Conservation (phyloP, 2,797 vertebrate genomes). For the Hemitrygon akajei region DNA sequence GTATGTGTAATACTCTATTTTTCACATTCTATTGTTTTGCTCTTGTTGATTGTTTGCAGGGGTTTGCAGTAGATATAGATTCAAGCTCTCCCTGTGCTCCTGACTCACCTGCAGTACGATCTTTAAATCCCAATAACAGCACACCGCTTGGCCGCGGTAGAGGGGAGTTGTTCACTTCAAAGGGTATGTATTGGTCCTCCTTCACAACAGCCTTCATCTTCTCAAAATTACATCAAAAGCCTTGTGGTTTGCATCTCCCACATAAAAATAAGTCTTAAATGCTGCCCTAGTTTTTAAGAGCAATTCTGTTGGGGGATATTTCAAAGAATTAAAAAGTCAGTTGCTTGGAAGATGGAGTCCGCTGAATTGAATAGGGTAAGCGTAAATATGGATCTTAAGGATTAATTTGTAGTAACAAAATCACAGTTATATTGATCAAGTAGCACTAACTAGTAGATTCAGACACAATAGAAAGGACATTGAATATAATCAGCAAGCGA, state of each 20-base stretch:
- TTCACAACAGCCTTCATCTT: not conserved
- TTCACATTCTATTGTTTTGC: not conserved
- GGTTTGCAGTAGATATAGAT: not conserved
- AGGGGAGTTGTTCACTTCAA: not conserved
- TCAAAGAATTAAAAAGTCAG: too few species aligned
- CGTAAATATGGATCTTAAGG: too few species aligned
- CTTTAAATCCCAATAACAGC: constrained; percentile 2
- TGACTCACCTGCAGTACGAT: not conserved
- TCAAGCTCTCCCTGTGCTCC: not conserved
- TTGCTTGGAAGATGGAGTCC: too few species aligned
- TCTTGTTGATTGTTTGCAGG: constrained; percentile 26
- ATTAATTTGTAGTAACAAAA: not conserved
- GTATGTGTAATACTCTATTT: not conserved
- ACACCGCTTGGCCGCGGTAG: not conserved
- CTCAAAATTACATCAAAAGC: constrained; percentile 52
- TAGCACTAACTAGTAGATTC: not conserved
- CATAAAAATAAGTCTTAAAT: not conserved
- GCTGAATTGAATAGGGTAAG: too few species aligned
- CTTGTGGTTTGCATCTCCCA: constrained; percentile 41
- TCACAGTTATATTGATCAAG: not conserved
- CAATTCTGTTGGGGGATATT: not conserved
- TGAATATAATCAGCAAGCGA: not conserved
- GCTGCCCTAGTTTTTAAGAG: not conserved
- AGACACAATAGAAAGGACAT: not conserved
- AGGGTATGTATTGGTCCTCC: not conserved